Evolutionary conservation across 2,888 invertebrate genomes (phyloP).

Genomic region (Zaprionus lineosus): DNA sequence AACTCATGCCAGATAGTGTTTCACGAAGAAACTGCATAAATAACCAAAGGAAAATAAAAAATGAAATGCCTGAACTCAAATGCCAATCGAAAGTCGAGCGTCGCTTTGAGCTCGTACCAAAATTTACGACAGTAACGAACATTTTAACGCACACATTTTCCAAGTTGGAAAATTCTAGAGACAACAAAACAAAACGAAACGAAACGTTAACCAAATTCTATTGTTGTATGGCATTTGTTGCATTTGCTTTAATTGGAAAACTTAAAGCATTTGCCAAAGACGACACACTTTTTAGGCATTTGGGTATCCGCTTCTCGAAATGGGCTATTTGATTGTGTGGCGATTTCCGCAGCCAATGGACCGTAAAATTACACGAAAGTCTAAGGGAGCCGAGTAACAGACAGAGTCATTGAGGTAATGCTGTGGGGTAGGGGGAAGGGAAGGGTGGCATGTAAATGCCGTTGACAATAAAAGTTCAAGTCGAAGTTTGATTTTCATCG

Average conservation of each 20-base stretch:
- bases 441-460: constrained; percentile 54
- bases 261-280: constrained; percentile 48
- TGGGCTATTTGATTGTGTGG: constrained; percentile 60
- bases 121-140: constrained; percentile 50
- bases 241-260: constrained; percentile 54
- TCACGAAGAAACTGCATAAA: constrained; percentile 62
- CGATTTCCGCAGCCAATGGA: constrained; percentile 67
- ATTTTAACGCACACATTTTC: constrained; percentile 40
- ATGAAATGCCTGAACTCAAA: constrained; percentile 23
- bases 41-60: constrained; percentile 52
- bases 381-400: background rate
- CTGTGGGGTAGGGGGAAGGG: background rate
- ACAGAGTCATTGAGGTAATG: too few species aligned
- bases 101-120: constrained; percentile 21
- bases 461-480: constrained; percentile 45
- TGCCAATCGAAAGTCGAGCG: constrained; percentile 58
- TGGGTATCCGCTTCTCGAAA: constrained; percentile 1
- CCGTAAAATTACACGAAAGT: constrained; percentile 63
- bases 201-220: constrained; percentile 44
- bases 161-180: constrained; percentile 43
- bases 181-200: constrained; percentile 22
- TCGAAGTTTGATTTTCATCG: constrained; percentile 33
- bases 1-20: constrained; percentile 54
- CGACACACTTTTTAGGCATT: constrained; percentile 41
- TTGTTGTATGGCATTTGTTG: constrained; percentile 40